Base-by-base conservation (phyloP, 2,113 vertebrate species). In the Anolis sagrei region DNA sequence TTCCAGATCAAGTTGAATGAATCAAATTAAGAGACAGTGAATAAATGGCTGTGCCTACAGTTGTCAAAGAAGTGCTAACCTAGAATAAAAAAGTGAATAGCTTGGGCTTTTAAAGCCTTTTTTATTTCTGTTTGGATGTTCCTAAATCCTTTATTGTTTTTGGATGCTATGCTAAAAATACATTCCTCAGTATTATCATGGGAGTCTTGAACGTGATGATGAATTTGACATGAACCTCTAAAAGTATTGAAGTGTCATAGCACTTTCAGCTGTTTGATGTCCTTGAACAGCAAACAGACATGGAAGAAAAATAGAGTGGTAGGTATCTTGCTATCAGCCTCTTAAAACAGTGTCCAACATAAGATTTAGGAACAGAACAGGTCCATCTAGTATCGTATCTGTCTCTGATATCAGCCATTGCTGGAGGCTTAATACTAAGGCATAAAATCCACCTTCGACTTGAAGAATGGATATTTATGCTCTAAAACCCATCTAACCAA, bases 21-120 rank as follows among this genome's bases (percentile, higher is more conserved):
- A 85, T 3, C 11, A 90, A 79, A 82, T 89, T 80, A 86, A 85
- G 36, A 85, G 23, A 3, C 2, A 1, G 85, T 76, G 5, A 87
- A 84, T 83, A 74, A 87, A 86, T 77, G 1, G 79, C 25, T 11
- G 82, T 2, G 18, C 4, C 4, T 49, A 48, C 82, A 73, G 4
- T 87, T 78, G 0, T 87, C 27, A 7, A 49, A 64, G 9, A 62
- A 64, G 2, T 34, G 18, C 5, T 66, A 82, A 34, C 0, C 76
- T 73, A 48, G 27, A 77, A 10, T 54, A 82, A 18, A 1, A 27
- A 78, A 84, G 44, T 66, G 62, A 86, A 6, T 1, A 18, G 0
- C 76, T 44, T 13, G 18, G 14, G 66, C 6, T 79, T 86, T 25
- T 64, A 86, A 85, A 81, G 81, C 64, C 6, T 69, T 62, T 81